These are phyloP conservation scores for Scylla paramamosain DNA, from an alignment of 1,140 invertebrate genomes.

Conservation along the genomic window DNA sequence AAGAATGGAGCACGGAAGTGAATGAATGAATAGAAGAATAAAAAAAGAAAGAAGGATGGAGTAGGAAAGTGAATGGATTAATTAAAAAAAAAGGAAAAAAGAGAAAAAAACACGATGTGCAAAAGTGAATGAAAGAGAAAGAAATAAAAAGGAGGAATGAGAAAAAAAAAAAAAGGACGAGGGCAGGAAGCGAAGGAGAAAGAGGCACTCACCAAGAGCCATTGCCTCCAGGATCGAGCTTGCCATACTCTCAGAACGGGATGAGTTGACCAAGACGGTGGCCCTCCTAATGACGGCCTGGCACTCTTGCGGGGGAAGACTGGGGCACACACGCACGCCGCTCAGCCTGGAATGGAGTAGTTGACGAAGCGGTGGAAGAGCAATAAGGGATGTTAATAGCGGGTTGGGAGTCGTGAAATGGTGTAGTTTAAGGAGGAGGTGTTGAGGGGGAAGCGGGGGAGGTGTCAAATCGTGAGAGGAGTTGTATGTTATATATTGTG, in stretches of 20 bases:
- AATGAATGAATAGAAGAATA: too few relatives aligned
- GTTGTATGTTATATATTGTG: too few relatives aligned
- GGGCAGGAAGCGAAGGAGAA: background rate
- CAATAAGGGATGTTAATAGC: background rate
- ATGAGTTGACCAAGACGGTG: constrained; percentile 47
- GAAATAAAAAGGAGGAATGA: background rate
- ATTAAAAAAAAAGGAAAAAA: background rate
- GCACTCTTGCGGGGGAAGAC: constrained; percentile 21
- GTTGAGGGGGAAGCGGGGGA: too few relatives aligned
- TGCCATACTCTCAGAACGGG: constrained; percentile 44
- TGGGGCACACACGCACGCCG: constrained; percentile 38
- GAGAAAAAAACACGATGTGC: background rate
- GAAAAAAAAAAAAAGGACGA: background rate
- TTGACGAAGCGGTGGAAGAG: background rate
- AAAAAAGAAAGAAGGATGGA: too few relatives aligned
- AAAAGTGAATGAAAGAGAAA: background rate
- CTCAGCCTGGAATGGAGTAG: background rate
- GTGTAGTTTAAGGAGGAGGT: too few relatives aligned
- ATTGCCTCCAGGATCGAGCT: constrained; percentile 52
- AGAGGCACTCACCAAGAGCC: constrained; percentile 22
- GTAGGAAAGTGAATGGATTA: too few relatives aligned
- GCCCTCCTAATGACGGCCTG: constrained; percentile 47
- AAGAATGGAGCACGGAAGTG: too few relatives aligned
- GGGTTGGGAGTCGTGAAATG: background rate
- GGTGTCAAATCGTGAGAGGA: too few relatives aligned